Conservation (phyloP, 2,888 invertebrate species). For the Helicoverpa assulta region DNA sequence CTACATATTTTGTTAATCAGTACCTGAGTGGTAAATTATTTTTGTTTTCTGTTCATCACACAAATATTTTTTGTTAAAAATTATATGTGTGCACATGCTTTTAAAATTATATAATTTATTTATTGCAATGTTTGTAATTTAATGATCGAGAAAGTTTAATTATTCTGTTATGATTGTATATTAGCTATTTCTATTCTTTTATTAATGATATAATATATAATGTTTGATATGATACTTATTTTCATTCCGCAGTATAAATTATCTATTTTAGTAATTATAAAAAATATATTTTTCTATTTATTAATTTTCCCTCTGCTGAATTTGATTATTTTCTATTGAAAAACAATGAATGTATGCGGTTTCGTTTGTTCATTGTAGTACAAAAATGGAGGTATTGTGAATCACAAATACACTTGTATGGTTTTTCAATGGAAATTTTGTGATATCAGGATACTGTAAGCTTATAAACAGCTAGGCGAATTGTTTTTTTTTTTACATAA, state of each 20-base stretch:
- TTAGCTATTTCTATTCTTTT: not conserved
- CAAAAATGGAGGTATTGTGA: not conserved
- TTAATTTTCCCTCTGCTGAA: conserved; percentile 21
- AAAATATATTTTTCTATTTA: conserved; percentile 20
- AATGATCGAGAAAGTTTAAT: conserved; percentile 20
- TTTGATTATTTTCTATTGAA: conserved; percentile 17
- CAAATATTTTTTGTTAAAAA: conserved; percentile 2
- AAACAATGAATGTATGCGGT: not conserved
- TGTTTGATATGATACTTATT: conserved; percentile 40
- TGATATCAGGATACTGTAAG: not conserved
- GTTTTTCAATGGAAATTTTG: conserved; percentile 8
- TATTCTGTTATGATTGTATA: conserved; percentile 23
- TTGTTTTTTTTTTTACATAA: not conserved
- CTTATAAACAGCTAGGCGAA: not conserved
- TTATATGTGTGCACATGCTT: conserved; percentile 42
- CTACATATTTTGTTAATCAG: not conserved
- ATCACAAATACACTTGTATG: too few relatives aligned
- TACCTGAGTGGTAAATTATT: conserved; percentile 29
- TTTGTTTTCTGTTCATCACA: conserved; percentile 14
- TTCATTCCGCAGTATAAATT: conserved; percentile 63
- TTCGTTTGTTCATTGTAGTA: too few relatives aligned
- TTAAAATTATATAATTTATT: conserved; percentile 44
- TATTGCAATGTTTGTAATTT: conserved; percentile 33
- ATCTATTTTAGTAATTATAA: conserved; percentile 43
- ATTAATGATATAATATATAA: not conserved